Evolutionary conservation across 2,888 invertebrate species (phyloP), one percentile per base, ranked within the genome.

Genomic region (Hoplodrina ambigua): DNA sequence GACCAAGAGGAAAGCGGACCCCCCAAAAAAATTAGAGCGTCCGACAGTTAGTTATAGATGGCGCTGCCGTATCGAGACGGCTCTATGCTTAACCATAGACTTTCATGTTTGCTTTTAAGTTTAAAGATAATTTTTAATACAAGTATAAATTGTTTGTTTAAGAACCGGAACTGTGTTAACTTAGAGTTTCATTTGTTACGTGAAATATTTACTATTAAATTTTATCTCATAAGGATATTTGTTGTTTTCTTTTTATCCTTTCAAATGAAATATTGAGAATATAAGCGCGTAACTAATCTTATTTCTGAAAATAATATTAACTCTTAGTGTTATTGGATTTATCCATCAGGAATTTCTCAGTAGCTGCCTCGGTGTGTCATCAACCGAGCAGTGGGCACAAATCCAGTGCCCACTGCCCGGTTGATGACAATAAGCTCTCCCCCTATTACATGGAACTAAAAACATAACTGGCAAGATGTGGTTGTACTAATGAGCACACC

Each of bases 1-100:
- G 93, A 90, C 1, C 76, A 90, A 0, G 80, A 88, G 10, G 90
- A 90, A 4, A 92, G 90, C 3, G 94, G 85, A 0, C 92, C 93
- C 0, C 85, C 90, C 0, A 74, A 86, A 13, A 95, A 94, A 89
- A 85, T 92, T 2, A 91, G 87, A 69, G 85, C 88, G 15, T 87
- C 87, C 4, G 90, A 91, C 19, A 90, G 88, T 77, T 92, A 92
- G 88, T 86, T 84, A 82, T 78, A 75, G 61, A 62, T 62, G 56
- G 41, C 54, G 58, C 49, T 67, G 56, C 49, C 50, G 59, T 49
- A 37, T 61, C 64, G 72, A 49, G 54, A 72, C 46, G 46, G 52
- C 72, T 81, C 76, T 77, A 75, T 80, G 80, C 71, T 73, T 73
- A 54, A 46, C 50, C 81, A 78, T 78, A 76, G 78, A 78, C 71